A percentile compares a stretch with the other conserved stretches of the same genome.
These are phyloP conservation scores for Tichodroma muraria DNA, from an alignment of 2,113 vertebrate genomes.

Conservation along the genomic window DNA sequence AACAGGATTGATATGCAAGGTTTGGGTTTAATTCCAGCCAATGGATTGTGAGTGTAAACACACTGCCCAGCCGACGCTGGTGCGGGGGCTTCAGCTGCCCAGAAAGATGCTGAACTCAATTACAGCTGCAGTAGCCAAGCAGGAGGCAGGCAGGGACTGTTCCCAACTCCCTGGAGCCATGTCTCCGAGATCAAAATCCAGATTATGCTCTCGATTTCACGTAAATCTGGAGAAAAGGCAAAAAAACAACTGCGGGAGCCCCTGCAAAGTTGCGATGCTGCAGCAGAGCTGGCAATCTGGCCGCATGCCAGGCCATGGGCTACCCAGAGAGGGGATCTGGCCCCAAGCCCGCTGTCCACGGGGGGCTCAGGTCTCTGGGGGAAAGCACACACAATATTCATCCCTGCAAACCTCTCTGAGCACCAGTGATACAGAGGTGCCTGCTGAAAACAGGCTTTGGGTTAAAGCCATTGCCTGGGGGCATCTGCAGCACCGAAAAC, in stretches of 20 bases:
- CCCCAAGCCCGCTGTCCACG: not conserved
- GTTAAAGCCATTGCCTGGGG: not conserved
- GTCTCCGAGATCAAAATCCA: not conserved
- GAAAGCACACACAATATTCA: not conserved
- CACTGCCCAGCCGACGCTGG: accelerated
- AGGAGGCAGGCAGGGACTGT: not conserved
- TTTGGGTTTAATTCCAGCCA: constrained; percentile 33
- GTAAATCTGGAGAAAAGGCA: not conserved
- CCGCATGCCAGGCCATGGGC: accelerated
- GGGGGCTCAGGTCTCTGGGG: not conserved
- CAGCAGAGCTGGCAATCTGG: not conserved
- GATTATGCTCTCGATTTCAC: not conserved
- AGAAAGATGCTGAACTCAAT: constrained; percentile 23
- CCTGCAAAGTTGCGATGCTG: accelerated
- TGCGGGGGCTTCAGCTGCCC: not conserved
- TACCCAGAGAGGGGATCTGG: accelerated
- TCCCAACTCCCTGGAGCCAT: not conserved
- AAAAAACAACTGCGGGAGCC: not conserved
- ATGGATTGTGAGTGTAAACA: not conserved
- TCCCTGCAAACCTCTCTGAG: not conserved
- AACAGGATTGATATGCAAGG: constrained; percentile 39
- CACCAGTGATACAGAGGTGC: not conserved
- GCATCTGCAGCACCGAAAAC: not conserved
- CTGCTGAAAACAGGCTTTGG: not conserved
- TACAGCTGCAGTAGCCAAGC: not conserved